Evolutionary conservation across 2,888 invertebrate species (phyloP), one percentile per base, ranked within the genome.

Genomic region (Lithophane leautieri): DNA sequence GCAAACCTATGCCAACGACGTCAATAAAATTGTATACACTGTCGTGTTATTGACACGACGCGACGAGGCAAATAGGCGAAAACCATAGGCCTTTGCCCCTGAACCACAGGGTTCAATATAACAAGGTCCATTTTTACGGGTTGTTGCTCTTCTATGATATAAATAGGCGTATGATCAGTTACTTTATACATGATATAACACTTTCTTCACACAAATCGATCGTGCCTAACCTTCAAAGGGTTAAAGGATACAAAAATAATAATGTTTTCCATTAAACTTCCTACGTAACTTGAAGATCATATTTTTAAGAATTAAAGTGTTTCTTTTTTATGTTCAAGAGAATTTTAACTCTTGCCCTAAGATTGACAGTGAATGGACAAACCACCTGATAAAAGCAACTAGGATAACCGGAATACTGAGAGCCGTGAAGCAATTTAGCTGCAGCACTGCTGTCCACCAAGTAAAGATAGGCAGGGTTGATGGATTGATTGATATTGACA

Each of bases 401-500:
- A 22, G 14, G 2, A 4, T 44, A 60, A 62, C 34, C 8, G 2
- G 40, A 42, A 69, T 77, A 6, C 58, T 14, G 11, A 42, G 12
- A 1, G 14, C 8, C 2, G 54, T 61, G n/a, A 66, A 65, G 42
- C 22, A 77, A 82, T 16, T 50, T 25, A 25, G 77, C 61, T 52
- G 16, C 52, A 47, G 22, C 12, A 12, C 11, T 54, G 19, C 56
- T 54, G 70, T 63, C 50, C 0, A 42, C 9, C 54, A 12, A 40
- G 6, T 19, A 28, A 28, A 40, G 40, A 73, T 61, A 70, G 56
- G 42, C 61, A 14, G 52, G 28, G 19, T 56, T 71, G 82, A 73
- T 25, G 52, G 68, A 85, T 73, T 77, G 82, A 81, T 73, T 81
- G 82, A 82, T 82, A 85, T 68, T 73, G 85, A 82, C 73, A 77